Conservation (phyloP, 1,140 invertebrate species). For the Solenopsis fugax region DNA sequence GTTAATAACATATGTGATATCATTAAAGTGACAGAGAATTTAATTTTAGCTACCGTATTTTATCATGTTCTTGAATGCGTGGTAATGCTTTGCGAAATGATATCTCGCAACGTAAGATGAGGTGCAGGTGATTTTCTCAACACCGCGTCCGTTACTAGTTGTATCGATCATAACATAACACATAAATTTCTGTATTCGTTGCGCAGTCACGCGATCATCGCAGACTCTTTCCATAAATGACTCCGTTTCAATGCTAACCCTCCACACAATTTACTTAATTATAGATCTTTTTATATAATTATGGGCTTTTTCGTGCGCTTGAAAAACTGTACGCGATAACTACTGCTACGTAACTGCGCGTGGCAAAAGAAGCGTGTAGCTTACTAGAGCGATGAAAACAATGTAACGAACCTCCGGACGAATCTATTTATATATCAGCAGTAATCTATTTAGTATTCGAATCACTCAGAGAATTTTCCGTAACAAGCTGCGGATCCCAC, state of each 20-base stretch:
- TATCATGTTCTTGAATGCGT: background rate
- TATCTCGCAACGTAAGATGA: slow-evolving; percentile 23
- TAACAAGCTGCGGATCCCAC: slow-evolving; percentile 34
- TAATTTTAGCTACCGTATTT: background rate
- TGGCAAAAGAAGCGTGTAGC: slow-evolving; percentile 54
- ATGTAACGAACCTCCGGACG: slow-evolving; percentile 53
- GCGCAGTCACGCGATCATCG: slow-evolving; percentile 61
- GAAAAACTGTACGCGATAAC: slow-evolving; percentile 46
- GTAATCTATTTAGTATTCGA: slow-evolving; percentile 64
- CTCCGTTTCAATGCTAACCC: slow-evolving; percentile 59
- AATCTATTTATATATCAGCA: slow-evolving; percentile 61
- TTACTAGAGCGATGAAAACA: slow-evolving; percentile 68
- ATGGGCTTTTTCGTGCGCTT: slow-evolving; percentile 39
- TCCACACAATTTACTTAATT: slow-evolving; percentile 60
- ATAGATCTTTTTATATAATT: slow-evolving; percentile 62
- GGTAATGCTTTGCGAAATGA: slow-evolving; percentile 8
- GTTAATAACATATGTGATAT: background rate
- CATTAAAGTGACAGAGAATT: background rate
- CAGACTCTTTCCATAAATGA: slow-evolving; percentile 47
- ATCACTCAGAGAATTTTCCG: slow-evolving; percentile 56
- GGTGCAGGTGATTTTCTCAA: slow-evolving; percentile 44
- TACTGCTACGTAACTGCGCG: slow-evolving; percentile 30
- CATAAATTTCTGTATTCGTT: slow-evolving; percentile 48
- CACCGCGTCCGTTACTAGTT: slow-evolving; percentile 23
- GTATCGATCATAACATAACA: slow-evolving; percentile 48